A percentile compares a stretch with the other conserved stretches of the same genome.
These are phyloP conservation scores for Tragelaphus oryx DNA, from an alignment of 2,797 vertebrate genomes.

Conservation along the genomic window DNA sequence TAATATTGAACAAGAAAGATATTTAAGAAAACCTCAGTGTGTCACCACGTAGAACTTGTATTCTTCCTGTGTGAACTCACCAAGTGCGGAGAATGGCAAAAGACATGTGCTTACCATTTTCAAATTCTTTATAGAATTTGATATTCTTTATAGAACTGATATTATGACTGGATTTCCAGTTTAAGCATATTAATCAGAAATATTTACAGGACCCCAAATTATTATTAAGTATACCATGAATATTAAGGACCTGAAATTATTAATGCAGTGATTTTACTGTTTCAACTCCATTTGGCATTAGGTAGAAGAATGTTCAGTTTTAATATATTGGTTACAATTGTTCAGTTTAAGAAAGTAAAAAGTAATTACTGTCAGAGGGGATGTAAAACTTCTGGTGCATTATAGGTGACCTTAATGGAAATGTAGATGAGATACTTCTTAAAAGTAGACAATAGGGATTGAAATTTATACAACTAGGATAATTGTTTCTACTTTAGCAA, in stretches of 20 bases:
- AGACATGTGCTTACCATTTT: not conserved
- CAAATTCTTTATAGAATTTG: not conserved
- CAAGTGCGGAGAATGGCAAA: not conserved
- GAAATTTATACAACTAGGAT: not conserved
- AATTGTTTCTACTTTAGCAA: not conserved
- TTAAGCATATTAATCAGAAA: not conserved
- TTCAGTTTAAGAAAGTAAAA: slow-evolving; percentile 15
- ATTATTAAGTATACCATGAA: not conserved
- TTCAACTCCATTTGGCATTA: slow-evolving; percentile 26
- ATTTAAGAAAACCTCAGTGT: slow-evolving; percentile 38
- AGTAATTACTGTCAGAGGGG: not conserved
- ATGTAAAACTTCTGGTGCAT: not conserved
- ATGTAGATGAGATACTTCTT: not conserved
- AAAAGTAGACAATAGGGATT: not conserved
- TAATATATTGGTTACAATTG: slow-evolving; percentile 42
- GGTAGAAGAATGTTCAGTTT: not conserved
- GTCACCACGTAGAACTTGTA: slow-evolving; percentile 16
- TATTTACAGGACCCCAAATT: not conserved
- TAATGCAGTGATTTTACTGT: not conserved
- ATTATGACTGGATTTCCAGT: not conserved
- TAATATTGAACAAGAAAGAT: slow-evolving; percentile 45
- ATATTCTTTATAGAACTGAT: not conserved
- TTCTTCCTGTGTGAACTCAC: slow-evolving; percentile 2
- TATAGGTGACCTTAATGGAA: not conserved
- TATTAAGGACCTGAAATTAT: not conserved